Percentiles rank a stretch among this genome's conserved stretches.
Conservation (phyloP, 1,140 invertebrate genomes). For the Aculops lycopersici region DNA sequence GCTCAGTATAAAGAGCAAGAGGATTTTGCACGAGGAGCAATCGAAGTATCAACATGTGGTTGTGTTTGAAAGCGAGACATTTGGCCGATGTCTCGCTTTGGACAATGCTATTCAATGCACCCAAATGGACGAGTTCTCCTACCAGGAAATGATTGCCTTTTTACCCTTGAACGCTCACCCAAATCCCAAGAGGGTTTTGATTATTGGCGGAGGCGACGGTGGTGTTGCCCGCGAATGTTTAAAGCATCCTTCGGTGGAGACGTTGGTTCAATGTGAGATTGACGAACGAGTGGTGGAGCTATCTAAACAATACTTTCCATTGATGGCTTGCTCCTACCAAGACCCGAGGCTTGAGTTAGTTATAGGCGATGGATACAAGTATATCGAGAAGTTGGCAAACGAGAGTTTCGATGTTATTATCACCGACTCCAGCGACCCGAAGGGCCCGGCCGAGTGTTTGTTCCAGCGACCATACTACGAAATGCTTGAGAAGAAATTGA, state of each 20-base stretch:
- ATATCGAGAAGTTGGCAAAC: constrained; percentile 46
- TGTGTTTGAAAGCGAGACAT: constrained; percentile 51
- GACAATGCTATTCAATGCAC: constrained; percentile 93
- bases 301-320: constrained; percentile 57
- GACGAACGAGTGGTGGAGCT: constrained; percentile 64
- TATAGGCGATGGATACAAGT: constrained; percentile 76
- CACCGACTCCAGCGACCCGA: constrained; percentile 47
- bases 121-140: constrained; percentile 78
- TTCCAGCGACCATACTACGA: constrained; percentile 56
- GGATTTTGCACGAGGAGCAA: constrained; percentile 42
- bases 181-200: constrained; percentile 43
- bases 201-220: constrained; percentile 89
- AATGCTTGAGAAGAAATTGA: constrained; percentile 45
- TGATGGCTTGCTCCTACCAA: constrained; percentile 52
- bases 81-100: constrained; percentile 57
- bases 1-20: constrained; percentile 50
- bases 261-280: constrained; percentile 73
- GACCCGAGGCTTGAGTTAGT: constrained; percentile 47
- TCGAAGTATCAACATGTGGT: constrained; percentile 64
- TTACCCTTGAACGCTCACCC: constrained; percentile 64
- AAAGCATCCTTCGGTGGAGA: constrained; percentile 60
- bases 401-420: constrained; percentile 84
- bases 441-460: constrained; percentile 27
- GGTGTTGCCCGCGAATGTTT: constrained; percentile 72
- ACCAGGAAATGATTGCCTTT: constrained; percentile 94